Evolutionary conservation across 2,888 invertebrate genomes (phyloP).

Genomic region (Hydropsyche betteni): DNA sequence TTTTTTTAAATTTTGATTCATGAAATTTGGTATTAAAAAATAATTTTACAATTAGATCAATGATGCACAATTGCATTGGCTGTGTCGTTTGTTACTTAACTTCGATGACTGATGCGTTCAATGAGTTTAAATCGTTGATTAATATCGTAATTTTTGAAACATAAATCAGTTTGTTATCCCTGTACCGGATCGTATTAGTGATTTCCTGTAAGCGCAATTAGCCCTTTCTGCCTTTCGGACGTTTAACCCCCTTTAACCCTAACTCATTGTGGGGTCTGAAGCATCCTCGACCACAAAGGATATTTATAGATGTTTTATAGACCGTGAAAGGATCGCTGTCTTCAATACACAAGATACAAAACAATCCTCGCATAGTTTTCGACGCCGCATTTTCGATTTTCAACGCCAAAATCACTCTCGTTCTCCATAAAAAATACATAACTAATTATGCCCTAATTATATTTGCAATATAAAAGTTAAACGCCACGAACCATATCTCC

Average conservation of each 20-base stretch:
- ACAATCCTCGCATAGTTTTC: neutral
- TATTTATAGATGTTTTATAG: constrained; percentile 13
- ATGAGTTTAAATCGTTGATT: no score
- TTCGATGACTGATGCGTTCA: no score
- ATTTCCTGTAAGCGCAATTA: constrained; percentile 24
- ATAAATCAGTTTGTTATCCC: neutral
- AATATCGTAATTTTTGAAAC: neutral
- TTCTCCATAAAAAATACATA: neutral
- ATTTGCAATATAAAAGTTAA: constrained; percentile 19
- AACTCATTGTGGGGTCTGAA: constrained; percentile 9
- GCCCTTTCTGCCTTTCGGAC: neutral
- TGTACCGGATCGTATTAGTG: constrained; percentile 13
- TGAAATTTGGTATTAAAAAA: no score
- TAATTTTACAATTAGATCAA: no score
- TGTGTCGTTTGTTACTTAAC: no score
- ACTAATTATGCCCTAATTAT: no score
- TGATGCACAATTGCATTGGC: no score
- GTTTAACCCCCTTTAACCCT: constrained; percentile 6
- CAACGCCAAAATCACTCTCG: neutral
- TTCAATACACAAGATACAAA: neutral
- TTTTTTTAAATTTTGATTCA: no score
- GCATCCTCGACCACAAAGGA: neutral
- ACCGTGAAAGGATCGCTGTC: neutral
- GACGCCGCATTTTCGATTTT: no score
- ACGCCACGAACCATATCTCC: constrained; percentile 44